Percentiles rank a stretch among this genome's conserved stretches.
phyloP scores from a whole-genome alignment of 2,113 vertebrate species.

The Hepsetus odoe region DNA sequence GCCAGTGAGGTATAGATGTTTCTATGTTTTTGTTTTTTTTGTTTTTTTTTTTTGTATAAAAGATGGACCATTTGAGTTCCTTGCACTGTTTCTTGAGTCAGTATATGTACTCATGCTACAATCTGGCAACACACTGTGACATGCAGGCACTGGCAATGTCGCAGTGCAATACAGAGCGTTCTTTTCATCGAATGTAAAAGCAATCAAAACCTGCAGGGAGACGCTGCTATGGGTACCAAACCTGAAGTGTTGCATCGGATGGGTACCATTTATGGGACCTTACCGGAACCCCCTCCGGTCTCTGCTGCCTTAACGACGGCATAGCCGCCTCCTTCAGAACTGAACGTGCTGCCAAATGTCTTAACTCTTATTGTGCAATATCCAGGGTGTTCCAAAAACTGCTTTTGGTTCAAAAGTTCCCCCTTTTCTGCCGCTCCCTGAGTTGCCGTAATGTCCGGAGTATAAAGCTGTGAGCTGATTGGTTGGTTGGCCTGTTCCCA shows the following conservation, averaged over 20 bases:
- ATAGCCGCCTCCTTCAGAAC: slow-evolving; percentile 9
- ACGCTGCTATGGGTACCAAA: neutral
- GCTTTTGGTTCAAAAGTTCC: slow-evolving; percentile 4
- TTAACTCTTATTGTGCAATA: slow-evolving; percentile 55
- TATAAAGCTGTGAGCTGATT: slow-evolving; percentile 45
- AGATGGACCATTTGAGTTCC: neutral
- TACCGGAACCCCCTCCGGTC: slow-evolving; percentile 3
- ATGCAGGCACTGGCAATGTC: slow-evolving; percentile 43
- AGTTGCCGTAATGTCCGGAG: slow-evolving; percentile 31
- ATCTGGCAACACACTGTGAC: slow-evolving; percentile 22
- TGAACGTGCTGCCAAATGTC: slow-evolving; percentile 48
- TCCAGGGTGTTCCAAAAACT: slow-evolving; percentile 32
- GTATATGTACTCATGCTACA: slow-evolving; percentile 8
- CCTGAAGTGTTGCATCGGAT: neutral
- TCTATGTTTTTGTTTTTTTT: neutral
- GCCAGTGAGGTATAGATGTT: neutral
- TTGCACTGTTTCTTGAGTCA: slow-evolving; percentile 12
- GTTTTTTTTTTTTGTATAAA: neutral
- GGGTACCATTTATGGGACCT: neutral
- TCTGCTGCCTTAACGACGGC: slow-evolving; percentile 54
- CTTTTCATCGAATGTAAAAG: slow-evolving; percentile 20
- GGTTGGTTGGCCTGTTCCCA: slow-evolving; percentile 35
- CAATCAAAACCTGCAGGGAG: neutral
- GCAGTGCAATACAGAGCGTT: slow-evolving; percentile 21
- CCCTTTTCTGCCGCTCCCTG: neutral